Percentiles rank a stretch among this genome's conserved stretches.
Conservation (phyloP, 2,797 vertebrate genomes). For the Sandelia bainsii region DNA sequence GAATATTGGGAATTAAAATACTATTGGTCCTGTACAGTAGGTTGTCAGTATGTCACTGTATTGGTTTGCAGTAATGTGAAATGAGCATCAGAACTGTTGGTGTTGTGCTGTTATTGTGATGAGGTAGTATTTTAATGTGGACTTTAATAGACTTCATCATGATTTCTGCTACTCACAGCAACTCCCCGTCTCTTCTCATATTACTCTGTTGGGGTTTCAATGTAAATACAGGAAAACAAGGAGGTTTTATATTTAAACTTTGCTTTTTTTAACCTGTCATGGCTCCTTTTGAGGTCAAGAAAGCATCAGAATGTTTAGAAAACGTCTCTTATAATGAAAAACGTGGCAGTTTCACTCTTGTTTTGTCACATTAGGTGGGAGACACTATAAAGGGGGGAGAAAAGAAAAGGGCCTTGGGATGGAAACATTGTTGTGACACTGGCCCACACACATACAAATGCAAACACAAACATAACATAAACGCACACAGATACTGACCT, state of each 20-base stretch:
- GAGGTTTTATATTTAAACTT: neutral
- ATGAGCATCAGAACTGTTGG: slow-evolving; percentile 14
- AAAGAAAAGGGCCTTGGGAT: neutral
- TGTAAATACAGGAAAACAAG: neutral
- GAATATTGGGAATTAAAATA: too few relatives aligned
- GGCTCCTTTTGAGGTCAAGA: neutral
- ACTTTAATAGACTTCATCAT: slow-evolving; percentile 9
- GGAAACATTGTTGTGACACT: slow-evolving; percentile 29
- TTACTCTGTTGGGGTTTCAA: neutral
- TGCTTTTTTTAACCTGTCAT: neutral
- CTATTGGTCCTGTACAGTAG: too few relatives aligned
- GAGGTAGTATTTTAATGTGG: slow-evolving; percentile 11
- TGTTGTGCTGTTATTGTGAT: slow-evolving; percentile 29
- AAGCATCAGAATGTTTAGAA: neutral
- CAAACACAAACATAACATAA: slow-evolving; percentile 13
- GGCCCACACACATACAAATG: slow-evolving; percentile 10
- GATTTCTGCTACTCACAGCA: slow-evolving; percentile 24
- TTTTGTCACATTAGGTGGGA: slow-evolving; percentile 17
- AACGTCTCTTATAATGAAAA: slow-evolving; percentile 2
- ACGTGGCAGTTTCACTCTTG: neutral
- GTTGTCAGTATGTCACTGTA: neutral
- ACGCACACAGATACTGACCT: slow-evolving; percentile 61
- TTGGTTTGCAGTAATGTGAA: slow-evolving; percentile 15
- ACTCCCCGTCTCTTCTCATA: neutral
- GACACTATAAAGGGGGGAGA: neutral